Evolutionary conservation across 2,797 vertebrate species (phyloP), one percentile per base, ranked within the genome.

Genomic region (Sebastes jordani): DNA sequence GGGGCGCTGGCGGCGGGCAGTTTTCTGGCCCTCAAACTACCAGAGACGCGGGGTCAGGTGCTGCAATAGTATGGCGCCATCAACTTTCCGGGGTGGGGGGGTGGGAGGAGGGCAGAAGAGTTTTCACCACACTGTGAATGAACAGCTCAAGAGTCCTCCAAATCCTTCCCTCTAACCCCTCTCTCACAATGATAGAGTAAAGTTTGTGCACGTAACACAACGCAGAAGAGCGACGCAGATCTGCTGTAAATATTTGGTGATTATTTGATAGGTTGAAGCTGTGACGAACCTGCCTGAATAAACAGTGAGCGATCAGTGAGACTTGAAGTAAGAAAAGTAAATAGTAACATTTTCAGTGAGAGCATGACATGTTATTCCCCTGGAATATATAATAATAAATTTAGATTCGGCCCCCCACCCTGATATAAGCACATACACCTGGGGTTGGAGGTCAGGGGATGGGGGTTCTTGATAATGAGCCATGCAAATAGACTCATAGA

Each of bases 11-110:
- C 97, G 0, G 93, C 93, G 0, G 98, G 98, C 90, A 99, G 98
- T 87, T 98, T 97, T 88, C 92, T 99, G 90, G 98, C 98, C 42
- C 92, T 99, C 73, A 99, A 98, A 92, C 95, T 99, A 68, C 98
- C 98, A 0, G 98, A 99, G 93, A 99, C 98, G 2, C 93, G 98
- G 70, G 98, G 98, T 76, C 97, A 97, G 89, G 98, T 99, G 91
- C 95, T 99, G 92, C 96, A 99, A 92, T 99, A 97, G 87, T 88
- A 85, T 34, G 86, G 83, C 54, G 34, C 76, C 82, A 20, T 52
- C 82, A 80, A 38, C 74, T 87, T 80, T 80, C 27, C 29, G 1
- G 11, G 34, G 11, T 55, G 16, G 38, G 11, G 18, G 13, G 8
- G 55, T 78, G 2, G 27, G 4, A 36, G 80, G 83, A 78, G 83